A percentile compares a stretch with the other conserved stretches of the same genome.
Evolutionary conservation across 1,140 invertebrate genomes (phyloP).

Genomic region (Drosophila murphyi): DNA sequence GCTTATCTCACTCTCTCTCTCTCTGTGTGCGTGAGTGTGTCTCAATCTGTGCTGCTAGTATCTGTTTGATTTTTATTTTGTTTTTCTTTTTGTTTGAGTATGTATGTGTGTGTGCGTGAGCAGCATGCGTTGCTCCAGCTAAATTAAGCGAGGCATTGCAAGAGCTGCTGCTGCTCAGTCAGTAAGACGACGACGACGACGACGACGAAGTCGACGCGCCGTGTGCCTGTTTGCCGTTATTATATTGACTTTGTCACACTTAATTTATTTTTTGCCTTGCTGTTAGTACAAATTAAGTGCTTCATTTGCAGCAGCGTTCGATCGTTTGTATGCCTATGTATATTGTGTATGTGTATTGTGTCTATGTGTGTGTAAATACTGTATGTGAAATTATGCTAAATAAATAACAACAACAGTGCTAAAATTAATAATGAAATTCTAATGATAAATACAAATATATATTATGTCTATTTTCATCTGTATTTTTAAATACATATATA

Average conservation of each 20-base stretch:
- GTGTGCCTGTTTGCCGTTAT: slow-evolving; percentile 1
- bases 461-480: no score
- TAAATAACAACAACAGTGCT: no score
- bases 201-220: slow-evolving; percentile 26
- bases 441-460: no score
- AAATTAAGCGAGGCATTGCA: slow-evolving; percentile 64
- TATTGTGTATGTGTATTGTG: neutral
- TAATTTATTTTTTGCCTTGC: slow-evolving; percentile 39
- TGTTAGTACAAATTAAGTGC: slow-evolving; percentile 41
- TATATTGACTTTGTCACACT: slow-evolving; percentile 51
- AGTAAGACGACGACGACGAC: slow-evolving; percentile 47
- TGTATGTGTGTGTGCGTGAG: slow-evolving; percentile 42
- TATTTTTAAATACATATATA: neutral
- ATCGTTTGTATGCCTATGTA: neutral
- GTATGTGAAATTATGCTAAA: neutral
- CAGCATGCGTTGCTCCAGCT: slow-evolving; percentile 59
- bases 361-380: neutral
- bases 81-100: neutral
- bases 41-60: slow-evolving; percentile 35
- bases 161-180: slow-evolving; percentile 65
- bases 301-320: slow-evolving; percentile 13
- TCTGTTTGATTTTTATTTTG: slow-evolving; percentile 28
- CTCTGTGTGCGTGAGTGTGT: slow-evolving; percentile 31
- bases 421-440: no score
- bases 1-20: no score